phyloP scores from a whole-genome alignment of 2,113 vertebrate species.

The Thryonomys swinderianus region DNA sequence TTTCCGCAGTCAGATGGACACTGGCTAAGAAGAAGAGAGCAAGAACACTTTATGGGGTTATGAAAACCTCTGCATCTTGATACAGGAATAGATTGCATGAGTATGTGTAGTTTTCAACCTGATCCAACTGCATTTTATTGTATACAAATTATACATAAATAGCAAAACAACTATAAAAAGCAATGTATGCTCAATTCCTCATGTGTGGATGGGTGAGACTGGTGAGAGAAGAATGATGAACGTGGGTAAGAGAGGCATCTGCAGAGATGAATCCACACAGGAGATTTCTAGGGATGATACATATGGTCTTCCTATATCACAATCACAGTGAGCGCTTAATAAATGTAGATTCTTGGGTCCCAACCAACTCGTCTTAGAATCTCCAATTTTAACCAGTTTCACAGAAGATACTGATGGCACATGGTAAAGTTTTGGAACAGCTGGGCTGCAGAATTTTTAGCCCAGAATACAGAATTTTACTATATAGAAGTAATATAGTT shows the following conservation, averaged over 20 bases:
- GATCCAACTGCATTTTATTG: neutral
- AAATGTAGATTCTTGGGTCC: conserved; percentile 20
- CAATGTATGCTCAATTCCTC: neutral
- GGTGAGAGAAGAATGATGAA: neutral
- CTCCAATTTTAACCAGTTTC: conserved; percentile 26
- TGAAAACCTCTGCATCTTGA: neutral
- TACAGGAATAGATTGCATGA: neutral
- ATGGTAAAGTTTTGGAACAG: conserved; percentile 24
- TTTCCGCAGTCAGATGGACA: neutral
- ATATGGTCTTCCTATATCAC: conserved; percentile 21
- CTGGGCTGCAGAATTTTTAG: conserved; percentile 52
- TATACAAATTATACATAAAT: conserved; percentile 25
- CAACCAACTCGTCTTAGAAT: conserved; percentile 24
- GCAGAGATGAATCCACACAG: neutral
- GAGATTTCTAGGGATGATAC: neutral
- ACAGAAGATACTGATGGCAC: conserved; percentile 33
- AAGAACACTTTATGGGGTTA: neutral
- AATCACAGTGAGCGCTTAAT: neutral
- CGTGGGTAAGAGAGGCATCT: neutral
- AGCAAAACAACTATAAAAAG: neutral
- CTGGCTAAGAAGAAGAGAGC: neutral
- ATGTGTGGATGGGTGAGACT: neutral
- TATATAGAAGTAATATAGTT: conserved; percentile 44
- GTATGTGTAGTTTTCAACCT: neutral
- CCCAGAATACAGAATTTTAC: conserved; percentile 56